phyloP scores from a whole-genome alignment of 2,888 invertebrate species.

The Andrena praecox region DNA sequence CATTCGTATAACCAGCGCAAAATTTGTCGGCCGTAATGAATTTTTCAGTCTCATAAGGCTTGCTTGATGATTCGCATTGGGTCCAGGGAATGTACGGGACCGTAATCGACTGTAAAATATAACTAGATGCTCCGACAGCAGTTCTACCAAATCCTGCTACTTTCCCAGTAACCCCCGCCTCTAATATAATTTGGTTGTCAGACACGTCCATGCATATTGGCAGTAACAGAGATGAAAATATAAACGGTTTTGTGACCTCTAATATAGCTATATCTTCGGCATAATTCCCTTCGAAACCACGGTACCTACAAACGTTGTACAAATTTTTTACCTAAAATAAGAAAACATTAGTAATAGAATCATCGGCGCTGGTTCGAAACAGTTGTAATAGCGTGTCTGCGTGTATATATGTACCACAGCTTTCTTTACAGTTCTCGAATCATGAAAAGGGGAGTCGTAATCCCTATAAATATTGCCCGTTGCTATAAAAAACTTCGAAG shows the following conservation, averaged over 20 bases:
- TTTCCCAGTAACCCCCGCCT: slow-evolving; percentile 75
- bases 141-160: slow-evolving; percentile 83
- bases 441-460: slow-evolving; percentile 73
- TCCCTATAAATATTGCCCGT: slow-evolving; percentile 82
- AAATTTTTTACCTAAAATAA: slow-evolving; percentile 78
- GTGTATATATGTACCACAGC: slow-evolving; percentile 63
- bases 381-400: background rate
- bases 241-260: slow-evolving; percentile 72
- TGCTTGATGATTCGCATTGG: slow-evolving; percentile 72
- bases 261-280: slow-evolving; percentile 80
- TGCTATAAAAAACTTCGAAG: slow-evolving; percentile 73
- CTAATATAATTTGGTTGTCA: background rate
- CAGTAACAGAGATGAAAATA: slow-evolving; percentile 74
- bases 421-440: slow-evolving; percentile 70
- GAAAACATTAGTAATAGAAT: background rate
- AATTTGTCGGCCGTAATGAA: slow-evolving; percentile 82
- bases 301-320: slow-evolving; percentile 76
- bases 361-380: background rate
- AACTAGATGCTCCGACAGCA: slow-evolving; percentile 73
- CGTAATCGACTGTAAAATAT: slow-evolving; percentile 75
- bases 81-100: slow-evolving; percentile 78
- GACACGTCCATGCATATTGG: slow-evolving; percentile 79
- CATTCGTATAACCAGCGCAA: slow-evolving; percentile 83
- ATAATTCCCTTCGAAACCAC: slow-evolving; percentile 79
- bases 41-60: slow-evolving; percentile 62